These are phyloP conservation scores for Oenanthe melanoleuca DNA, from an alignment of 2,113 vertebrate species.

Conservation along the genomic window DNA sequence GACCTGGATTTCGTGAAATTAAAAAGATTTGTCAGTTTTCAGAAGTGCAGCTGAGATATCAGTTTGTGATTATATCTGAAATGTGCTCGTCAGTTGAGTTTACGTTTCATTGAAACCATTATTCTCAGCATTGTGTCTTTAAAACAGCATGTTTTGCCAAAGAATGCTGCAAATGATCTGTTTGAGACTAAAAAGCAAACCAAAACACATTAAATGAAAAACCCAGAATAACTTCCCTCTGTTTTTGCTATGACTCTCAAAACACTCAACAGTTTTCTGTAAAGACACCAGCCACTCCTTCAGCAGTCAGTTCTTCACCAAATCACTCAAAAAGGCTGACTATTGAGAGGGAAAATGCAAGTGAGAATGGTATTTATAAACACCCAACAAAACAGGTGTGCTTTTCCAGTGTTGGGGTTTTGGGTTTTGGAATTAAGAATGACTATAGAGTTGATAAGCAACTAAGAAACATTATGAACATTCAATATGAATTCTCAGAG, in stretches of 20 bases:
- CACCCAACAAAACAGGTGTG: fast-evolving
- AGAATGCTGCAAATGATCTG: not conserved
- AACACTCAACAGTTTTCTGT: not conserved
- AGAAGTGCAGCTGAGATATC: not conserved
- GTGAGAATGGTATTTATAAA: not conserved
- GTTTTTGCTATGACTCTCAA: not conserved
- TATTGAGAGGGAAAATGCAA: not conserved
- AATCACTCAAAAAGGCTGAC: not conserved
- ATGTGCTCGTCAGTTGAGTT: not conserved
- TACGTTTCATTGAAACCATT: not conserved
- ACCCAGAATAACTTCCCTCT: not conserved
- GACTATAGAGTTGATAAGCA: not conserved
- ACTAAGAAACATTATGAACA: not conserved
- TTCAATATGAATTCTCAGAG: not conserved
- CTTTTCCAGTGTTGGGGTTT: not conserved
- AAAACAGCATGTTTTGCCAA: not conserved
- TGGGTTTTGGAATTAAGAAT: not conserved
- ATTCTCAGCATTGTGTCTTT: not conserved
- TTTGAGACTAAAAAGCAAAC: constrained; percentile 9
- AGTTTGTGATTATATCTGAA: constrained; percentile 23
- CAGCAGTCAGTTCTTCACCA: not conserved
- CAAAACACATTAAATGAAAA: not conserved
- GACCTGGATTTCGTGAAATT: constrained; percentile 3
- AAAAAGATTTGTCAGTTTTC: constrained; percentile 21
- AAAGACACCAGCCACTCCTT: not conserved